phyloP scores from a whole-genome alignment of 1,140 invertebrate genomes.

The Microplitis mediator region DNA sequence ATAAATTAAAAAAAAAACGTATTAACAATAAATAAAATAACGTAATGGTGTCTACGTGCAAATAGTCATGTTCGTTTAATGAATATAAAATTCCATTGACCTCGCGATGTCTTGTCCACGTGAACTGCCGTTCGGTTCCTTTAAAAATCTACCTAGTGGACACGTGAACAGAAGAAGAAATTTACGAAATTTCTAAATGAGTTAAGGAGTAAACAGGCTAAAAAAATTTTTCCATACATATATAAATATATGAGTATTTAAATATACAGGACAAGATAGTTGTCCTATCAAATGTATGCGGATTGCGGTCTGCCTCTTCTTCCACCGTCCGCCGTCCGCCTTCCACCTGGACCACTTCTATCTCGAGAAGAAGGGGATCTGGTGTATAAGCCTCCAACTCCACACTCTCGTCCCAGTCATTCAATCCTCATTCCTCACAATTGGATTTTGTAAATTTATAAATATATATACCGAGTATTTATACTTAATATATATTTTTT shows the following conservation, averaged over 20 bases:
- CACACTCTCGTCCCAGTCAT: constrained; percentile 36
- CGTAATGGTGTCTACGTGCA: too few species aligned
- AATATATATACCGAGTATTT: background rate
- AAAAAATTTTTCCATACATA: too few species aligned
- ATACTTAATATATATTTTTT: background rate
- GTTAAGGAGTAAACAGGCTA: too few species aligned
- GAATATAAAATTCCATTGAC: constrained; percentile 11
- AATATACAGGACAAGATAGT: too few species aligned
- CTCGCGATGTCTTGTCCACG: too few species aligned
- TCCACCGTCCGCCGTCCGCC: too few species aligned
- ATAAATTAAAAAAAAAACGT: too few species aligned
- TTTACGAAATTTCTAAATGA: too few species aligned
- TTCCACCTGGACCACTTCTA: background rate
- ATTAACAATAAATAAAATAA: too few species aligned
- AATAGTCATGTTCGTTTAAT: background rate
- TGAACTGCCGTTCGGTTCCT: too few species aligned
- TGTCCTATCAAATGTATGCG: background rate
- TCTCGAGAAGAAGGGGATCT: constrained; percentile 37
- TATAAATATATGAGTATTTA: background rate
- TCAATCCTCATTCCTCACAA: background rate
- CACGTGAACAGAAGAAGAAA: too few species aligned
- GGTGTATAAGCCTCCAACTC: constrained; percentile 39
- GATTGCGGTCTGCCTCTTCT: background rate
- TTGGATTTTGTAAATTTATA: constrained; percentile 6
- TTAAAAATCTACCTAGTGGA: too few species aligned